Base-by-base conservation (phyloP, 2,888 invertebrate genomes). In the Nemotelus nigrinus region DNA sequence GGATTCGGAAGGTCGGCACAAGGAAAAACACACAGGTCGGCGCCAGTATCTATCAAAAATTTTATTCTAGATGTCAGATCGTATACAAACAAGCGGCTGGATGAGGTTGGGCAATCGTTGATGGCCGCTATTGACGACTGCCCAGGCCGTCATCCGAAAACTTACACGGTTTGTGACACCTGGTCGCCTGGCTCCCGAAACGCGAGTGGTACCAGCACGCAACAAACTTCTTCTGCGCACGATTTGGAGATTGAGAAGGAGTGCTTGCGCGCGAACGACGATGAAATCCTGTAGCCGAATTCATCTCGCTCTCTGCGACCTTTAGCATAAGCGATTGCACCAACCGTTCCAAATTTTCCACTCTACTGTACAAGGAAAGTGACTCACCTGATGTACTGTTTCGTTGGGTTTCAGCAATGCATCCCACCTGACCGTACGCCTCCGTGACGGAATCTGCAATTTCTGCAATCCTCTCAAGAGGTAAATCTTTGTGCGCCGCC, bases 41-140 rank as follows among this genome's bases (percentile, higher is more conserved):
- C 63, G 41, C 63, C 63, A 25, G 63, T 60, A 60, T 60, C 63
- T 8, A 60, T 60, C 41, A 60, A 60, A 60, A 60, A 60, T 60
- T 60, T 60, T 5, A n/a, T 60, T 60, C n/a, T 60, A 6, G n/a
- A 25, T n/a, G n/a, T 39, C 41, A n/a, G 7, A n/a, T 60, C 63
- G 41, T 25, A 60, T n/a, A 60, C 41, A 60, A 60, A 60, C n/a
- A 60, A 60, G 41, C 63, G 63, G n/a, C 41, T 60, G n/a, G 63
- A 60, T 25, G 41, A 25, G 63, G n/a, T 25, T n/a, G 25, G 63
- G 63, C 41, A 25, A 39, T 25, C 41, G 63, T 25, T 60, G 41
- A 60, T n/a, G 63, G n/a, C 25, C 25, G 63, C 63, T n/a, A 39
- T 25, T n/a, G n/a, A 25, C 41, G 63, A 25, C 5, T n/a, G n/a